Conservation (phyloP, 2,797 vertebrate genomes). For the Kryptopterus vitreolus region DNA sequence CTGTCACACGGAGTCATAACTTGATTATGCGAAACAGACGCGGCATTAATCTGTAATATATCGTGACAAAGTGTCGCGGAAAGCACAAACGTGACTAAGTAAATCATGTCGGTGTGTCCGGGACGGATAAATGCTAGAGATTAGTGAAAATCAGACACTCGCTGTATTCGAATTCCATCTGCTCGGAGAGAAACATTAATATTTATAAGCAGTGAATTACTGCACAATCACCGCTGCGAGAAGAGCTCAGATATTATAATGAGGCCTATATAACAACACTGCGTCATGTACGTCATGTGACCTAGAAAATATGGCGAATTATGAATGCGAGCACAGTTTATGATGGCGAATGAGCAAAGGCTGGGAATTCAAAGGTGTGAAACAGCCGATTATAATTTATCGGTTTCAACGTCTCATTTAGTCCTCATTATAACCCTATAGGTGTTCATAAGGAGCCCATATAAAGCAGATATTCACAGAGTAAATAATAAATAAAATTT, state of each 20-base stretch:
- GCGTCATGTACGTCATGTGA: not conserved
- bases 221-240: not conserved
- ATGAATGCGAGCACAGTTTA: not conserved
- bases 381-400: too few relatives aligned
- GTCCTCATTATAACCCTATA: too few relatives aligned
- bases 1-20: not conserved
- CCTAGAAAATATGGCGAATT: not conserved
- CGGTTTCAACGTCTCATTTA: too few relatives aligned
- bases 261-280: not conserved
- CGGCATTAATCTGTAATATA: not conserved
- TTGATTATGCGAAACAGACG: not conserved
- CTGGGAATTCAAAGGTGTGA: too few relatives aligned
- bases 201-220: slow-evolving; percentile 5
- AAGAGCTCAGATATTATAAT: not conserved
- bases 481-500: too few relatives aligned
- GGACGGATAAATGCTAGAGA: not conserved
- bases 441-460: too few relatives aligned
- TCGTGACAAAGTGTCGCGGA: slow-evolving; percentile 15
- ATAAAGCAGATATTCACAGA: too few relatives aligned
- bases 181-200: not conserved
- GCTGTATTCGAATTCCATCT: not conserved
- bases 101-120: not conserved
- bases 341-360: not conserved
- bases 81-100: not conserved
- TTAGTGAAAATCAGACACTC: not conserved